phyloP scores from a whole-genome alignment of 2,797 vertebrate species.

The Cyclopterus lumpus region DNA sequence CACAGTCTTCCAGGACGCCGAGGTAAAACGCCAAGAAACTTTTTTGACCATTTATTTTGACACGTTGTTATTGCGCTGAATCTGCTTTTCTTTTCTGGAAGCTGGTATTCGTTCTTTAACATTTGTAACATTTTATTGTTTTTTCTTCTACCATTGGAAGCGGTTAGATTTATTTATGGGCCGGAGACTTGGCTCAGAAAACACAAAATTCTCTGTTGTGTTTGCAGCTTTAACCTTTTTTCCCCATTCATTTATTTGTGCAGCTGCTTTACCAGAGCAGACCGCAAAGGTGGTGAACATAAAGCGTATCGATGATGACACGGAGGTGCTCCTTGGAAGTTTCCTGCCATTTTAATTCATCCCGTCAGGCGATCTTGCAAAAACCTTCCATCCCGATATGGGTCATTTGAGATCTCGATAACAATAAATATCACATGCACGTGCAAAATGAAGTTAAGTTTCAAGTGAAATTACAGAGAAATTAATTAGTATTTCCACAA shows the following conservation, averaged over 20 bases:
- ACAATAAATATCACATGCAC: no score
- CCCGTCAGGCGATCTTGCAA: no score
- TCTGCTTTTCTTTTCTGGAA: not conserved
- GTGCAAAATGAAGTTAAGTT: not conserved
- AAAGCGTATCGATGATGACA: not conserved
- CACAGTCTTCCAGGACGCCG: conserved; percentile 77
- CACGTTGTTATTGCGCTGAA: not conserved
- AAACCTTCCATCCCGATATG: no score
- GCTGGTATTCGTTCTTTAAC: not conserved
- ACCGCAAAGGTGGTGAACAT: not conserved
- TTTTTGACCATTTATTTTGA: not conserved
- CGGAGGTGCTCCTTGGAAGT: no score
- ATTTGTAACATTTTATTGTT: not conserved
- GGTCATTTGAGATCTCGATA: no score
- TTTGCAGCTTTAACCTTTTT: not conserved
- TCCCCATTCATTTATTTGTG: no score
- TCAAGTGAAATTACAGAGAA: not conserved
- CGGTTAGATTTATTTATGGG: not conserved
- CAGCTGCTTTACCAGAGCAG: not conserved
- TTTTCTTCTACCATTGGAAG: no score
- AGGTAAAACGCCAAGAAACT: conserved; percentile 43
- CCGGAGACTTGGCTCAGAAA: not conserved
- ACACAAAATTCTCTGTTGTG: no score
- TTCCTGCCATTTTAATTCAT: not conserved
- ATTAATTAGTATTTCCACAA: not conserved